Conservation (phyloP, 2,797 vertebrate genomes). For the Pseudochromis fuscus region DNA sequence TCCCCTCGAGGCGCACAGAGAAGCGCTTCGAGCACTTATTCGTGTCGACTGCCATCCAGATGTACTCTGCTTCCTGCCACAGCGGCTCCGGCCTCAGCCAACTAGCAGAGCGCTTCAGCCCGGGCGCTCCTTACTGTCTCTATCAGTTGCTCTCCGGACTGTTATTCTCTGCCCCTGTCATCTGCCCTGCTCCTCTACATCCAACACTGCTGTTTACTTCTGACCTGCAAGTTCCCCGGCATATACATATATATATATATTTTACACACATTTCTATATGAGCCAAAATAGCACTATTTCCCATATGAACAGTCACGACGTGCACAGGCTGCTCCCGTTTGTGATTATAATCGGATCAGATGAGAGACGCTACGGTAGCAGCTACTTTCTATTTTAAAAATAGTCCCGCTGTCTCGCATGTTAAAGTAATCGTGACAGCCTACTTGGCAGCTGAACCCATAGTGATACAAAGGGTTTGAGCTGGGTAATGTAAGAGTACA, state of each 20-base stretch:
- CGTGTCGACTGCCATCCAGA: slow-evolving; percentile 51
- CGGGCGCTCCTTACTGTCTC: slow-evolving; percentile 18
- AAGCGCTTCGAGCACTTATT: slow-evolving; percentile 47
- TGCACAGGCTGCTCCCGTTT: slow-evolving; percentile 2
- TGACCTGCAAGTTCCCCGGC: slow-evolving; percentile 10
- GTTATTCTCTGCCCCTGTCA: slow-evolving; percentile 25
- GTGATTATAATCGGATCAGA: slow-evolving; percentile 26
- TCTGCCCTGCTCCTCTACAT: slow-evolving; percentile 20
- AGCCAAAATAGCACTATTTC: background rate
- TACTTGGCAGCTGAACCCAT: slow-evolving; percentile 1
- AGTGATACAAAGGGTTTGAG: background rate
- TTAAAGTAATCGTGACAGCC: slow-evolving; percentile 19
- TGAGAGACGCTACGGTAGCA: slow-evolving; percentile 2
- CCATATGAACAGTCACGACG: background rate
- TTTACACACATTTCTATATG: background rate
- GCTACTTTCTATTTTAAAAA: slow-evolving; percentile 14
- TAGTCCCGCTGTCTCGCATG: background rate
- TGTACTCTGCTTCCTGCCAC: slow-evolving; percentile 40
- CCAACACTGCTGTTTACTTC: background rate
- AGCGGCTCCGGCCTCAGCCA: slow-evolving; percentile 24
- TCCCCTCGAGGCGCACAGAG: slow-evolving; percentile 50
- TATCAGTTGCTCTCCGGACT: slow-evolving; percentile 5
- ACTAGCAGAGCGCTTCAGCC: slow-evolving; percentile 9
- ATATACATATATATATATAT: too few relatives aligned
- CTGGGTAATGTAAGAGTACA: background rate